A percentile compares a stretch with the other conserved stretches of the same genome.
Conservation (phyloP, 2,113 vertebrate species). For the Phrynocephalus versicolor region DNA sequence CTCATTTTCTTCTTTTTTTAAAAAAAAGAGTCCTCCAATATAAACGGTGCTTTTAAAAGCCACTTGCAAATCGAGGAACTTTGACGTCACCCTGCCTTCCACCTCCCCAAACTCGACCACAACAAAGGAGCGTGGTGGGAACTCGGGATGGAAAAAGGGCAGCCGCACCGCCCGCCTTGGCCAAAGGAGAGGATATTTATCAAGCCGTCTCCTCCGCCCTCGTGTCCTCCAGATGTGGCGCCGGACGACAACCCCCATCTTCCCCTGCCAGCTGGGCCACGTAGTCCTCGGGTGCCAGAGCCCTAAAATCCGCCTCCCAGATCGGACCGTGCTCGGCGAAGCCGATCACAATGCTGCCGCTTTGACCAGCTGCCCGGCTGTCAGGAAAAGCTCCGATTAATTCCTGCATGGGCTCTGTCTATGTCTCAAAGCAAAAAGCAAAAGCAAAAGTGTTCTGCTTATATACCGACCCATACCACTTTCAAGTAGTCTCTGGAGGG, state of each 20-base stretch:
- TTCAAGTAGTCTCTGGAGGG: too few relatives aligned
- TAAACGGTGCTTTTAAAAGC: slow-evolving; percentile 55
- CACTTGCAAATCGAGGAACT: slow-evolving; percentile 52
- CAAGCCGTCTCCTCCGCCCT: not conserved
- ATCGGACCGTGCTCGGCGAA: too few relatives aligned
- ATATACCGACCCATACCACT: too few relatives aligned
- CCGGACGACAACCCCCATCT: not conserved
- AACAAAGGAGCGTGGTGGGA: slow-evolving; percentile 34
- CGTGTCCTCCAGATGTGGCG: not conserved
- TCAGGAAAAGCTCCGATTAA: too few relatives aligned
- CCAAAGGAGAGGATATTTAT: slow-evolving; percentile 41
- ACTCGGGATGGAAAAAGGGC: not conserved
- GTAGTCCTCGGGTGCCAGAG: not conserved
- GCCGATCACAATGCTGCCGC: not conserved
- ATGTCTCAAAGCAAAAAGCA: too few relatives aligned
- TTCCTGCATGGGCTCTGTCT: too few relatives aligned
- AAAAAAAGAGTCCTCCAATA: slow-evolving; percentile 46
- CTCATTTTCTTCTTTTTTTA: not conserved
- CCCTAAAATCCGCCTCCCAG: not conserved
- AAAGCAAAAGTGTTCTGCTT: too few relatives aligned
- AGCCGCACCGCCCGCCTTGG: slow-evolving; percentile 14
- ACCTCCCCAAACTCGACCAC: slow-evolving; percentile 30
- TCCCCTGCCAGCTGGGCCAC: not conserved
- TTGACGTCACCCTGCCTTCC: slow-evolving; percentile 37
- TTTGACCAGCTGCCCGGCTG: too few relatives aligned